Conservation (phyloP, 2,888 invertebrate genomes). For the Eristalis pertinax region DNA sequence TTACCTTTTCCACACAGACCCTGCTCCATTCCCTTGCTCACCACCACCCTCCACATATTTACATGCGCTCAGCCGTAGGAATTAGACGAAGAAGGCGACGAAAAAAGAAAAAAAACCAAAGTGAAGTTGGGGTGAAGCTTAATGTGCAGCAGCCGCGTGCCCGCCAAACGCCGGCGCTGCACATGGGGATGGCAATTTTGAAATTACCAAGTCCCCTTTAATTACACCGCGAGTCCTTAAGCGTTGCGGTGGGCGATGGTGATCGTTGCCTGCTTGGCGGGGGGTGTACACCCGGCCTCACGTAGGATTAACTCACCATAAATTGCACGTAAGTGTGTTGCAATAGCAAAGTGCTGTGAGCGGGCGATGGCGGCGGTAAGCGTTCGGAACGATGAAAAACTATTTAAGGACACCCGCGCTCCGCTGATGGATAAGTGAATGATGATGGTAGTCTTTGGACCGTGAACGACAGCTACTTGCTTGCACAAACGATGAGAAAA, state of each 20-base stretch:
- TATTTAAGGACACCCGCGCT: background rate
- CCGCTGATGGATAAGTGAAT: background rate
- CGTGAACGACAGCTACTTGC: constrained; percentile 21
- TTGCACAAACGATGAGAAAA: constrained; percentile 39
- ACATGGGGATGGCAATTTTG: constrained; percentile 47
- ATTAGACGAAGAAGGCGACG: background rate
- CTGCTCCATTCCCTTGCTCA: background rate
- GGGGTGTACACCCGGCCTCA: background rate
- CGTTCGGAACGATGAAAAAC: background rate
- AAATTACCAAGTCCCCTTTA: constrained; percentile 66
- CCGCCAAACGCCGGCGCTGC: background rate
- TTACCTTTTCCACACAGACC: constrained; percentile 20
- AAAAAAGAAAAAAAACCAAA: background rate
- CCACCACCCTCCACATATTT: background rate
- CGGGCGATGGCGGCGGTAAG: background rate
- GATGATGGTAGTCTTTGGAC: background rate
- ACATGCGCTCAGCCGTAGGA: constrained; percentile 5
- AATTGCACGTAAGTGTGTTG: constrained; percentile 28
- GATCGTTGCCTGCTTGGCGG: background rate
- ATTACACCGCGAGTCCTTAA: constrained; percentile 54
- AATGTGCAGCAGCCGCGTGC: background rate
- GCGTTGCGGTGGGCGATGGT: constrained; percentile 10
- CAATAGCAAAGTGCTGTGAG: constrained; percentile 13
- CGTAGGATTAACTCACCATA: constrained; percentile 60
- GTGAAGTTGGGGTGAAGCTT: background rate